Conservation (phyloP, 2,797 vertebrate species). For the Melanotaenia trifasciata region DNA sequence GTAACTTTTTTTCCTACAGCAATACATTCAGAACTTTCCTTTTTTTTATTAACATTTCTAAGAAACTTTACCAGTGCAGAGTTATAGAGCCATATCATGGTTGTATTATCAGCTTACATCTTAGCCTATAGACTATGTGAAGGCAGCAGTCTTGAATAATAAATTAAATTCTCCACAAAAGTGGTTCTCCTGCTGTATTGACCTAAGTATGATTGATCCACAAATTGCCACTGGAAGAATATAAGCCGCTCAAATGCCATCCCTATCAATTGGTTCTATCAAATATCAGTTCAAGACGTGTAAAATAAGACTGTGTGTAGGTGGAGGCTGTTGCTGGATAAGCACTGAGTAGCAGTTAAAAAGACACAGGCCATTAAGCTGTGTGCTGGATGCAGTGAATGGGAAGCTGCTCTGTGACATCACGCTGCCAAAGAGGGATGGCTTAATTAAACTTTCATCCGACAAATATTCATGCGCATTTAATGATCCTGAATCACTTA, state of each 20-base stretch:
- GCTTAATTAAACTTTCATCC: conserved; percentile 77
- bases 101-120: conserved; percentile 23
- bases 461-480: conserved; percentile 79
- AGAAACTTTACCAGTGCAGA: conserved; percentile 13
- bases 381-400: conserved; percentile 36
- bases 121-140: conserved; percentile 40
- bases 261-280: conserved; percentile 47
- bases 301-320: conserved; percentile 48
- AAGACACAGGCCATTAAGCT: conserved; percentile 67
- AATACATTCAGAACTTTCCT: conserved; percentile 12
- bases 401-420: conserved; percentile 58
- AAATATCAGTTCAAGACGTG: conserved; percentile 42
- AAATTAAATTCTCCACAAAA: conserved; percentile 62
- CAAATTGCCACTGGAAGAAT: conserved; percentile 48
- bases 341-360: conserved; percentile 54
- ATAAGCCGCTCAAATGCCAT: conserved; percentile 52
- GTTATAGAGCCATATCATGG: conserved; percentile 3
- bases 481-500: conserved; percentile 79
- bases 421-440: conserved; percentile 60
- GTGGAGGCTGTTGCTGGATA: conserved; percentile 40
- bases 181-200: conserved; percentile 56
- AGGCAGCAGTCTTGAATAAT: conserved; percentile 73
- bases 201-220: conserved; percentile 78
- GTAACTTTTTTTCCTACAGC: conserved; percentile 24
- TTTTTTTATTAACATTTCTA: conserved; percentile 30